phyloP scores from a whole-genome alignment of 1,140 invertebrate genomes.

The Zaprionus lachaisei region DNA sequence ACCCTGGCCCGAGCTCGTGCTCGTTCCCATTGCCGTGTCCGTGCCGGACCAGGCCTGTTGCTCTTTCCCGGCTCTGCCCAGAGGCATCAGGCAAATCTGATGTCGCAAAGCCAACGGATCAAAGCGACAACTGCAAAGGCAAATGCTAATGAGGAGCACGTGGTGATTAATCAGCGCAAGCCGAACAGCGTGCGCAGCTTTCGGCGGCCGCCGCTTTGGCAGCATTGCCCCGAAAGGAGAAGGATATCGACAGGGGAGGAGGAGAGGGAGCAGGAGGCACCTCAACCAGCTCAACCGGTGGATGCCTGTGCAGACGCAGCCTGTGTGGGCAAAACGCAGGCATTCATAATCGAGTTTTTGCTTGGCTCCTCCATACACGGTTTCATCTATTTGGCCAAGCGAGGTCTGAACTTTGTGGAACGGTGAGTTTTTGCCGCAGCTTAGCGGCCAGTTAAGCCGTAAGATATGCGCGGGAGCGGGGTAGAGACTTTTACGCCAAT shows the following conservation, averaged over 20 bases:
- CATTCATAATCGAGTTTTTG: conserved; percentile 81
- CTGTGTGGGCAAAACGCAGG: conserved; percentile 60
- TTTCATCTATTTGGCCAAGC: conserved; percentile 81
- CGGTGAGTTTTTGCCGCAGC: conserved; percentile 63
- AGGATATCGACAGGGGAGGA: neutral
- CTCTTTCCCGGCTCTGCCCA: conserved; percentile 65
- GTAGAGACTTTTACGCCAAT: neutral
- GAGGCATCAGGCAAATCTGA: conserved; percentile 51
- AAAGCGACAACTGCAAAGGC: conserved; percentile 26
- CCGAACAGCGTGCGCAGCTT: conserved; percentile 64
- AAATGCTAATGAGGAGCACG: conserved; percentile 50
- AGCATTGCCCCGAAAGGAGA: conserved; percentile 16
- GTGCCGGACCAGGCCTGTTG: conserved; percentile 56
- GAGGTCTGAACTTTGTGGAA: conserved; percentile 74
- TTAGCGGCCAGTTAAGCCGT: neutral
- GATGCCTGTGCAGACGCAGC: neutral
- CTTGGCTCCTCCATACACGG: conserved; percentile 81
- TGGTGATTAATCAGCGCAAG: conserved; percentile 59
- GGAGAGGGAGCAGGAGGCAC: neutral
- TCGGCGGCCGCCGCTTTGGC: conserved; percentile 73
- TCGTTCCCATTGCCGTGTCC: neutral
- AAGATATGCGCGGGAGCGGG: neutral
- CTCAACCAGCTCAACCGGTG: neutral
- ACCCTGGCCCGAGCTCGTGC: neutral
- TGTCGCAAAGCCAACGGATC: neutral